phyloP scores from a whole-genome alignment of 64 coral and sea anemone species.

The Porites australiensis region DNA sequence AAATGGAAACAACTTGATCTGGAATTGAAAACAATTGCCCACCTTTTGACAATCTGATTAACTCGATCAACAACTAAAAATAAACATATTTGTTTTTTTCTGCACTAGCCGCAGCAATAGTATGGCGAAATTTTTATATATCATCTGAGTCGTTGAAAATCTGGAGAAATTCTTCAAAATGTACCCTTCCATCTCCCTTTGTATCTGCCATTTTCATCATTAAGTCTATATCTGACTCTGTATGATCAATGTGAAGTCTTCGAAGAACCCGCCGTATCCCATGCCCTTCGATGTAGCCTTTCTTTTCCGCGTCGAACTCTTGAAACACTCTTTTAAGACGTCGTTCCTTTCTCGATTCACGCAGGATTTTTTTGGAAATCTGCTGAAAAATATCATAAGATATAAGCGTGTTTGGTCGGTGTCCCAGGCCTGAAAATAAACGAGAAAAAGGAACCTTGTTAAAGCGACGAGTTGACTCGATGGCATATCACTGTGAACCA shows the following conservation, averaged over 20 bases:
- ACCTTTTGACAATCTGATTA: too few relatives aligned
- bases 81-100: too few relatives aligned
- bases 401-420: constrained; percentile 21
- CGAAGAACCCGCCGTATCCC: constrained; percentile 77
- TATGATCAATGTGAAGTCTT: constrained; percentile 75
- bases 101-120: too few relatives aligned
- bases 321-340: constrained; percentile 74
- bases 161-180: constrained; percentile 58
- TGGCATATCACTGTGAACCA: too few relatives aligned
- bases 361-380: constrained; percentile 47
- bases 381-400: constrained; percentile 56
- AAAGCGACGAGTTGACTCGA: too few relatives aligned
- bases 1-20: too few relatives aligned
- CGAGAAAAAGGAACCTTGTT: background rate
- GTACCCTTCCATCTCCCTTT: too few relatives aligned
- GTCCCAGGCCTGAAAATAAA: constrained; percentile 33
- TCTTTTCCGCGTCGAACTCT: constrained; percentile 80
- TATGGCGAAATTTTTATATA: background rate
- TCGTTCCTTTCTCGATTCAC: constrained; percentile 39
- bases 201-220: constrained; percentile 88
- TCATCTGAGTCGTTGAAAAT: constrained; percentile 62
- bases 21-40: too few relatives aligned
- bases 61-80: too few relatives aligned
- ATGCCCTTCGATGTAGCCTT: constrained; percentile 74
- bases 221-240: constrained; percentile 70